Percentiles rank a stretch among this genome's conserved stretches.
Conservation (phyloP, 2,113 vertebrate species). For the Xerus inauris region DNA sequence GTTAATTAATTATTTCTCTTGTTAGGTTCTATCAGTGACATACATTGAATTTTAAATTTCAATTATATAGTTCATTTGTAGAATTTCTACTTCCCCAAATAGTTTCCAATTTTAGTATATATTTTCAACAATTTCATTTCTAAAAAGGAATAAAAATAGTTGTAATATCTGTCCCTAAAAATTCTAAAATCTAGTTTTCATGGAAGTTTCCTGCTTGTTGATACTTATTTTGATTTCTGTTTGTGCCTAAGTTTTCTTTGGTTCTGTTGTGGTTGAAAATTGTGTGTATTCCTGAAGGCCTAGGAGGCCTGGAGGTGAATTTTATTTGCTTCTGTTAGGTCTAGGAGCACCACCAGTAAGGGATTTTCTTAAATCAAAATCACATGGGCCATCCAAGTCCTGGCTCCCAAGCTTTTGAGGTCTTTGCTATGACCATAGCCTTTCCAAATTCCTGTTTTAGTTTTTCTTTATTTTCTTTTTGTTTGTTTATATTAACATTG, state of each 20-base stretch:
- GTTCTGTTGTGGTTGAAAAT: not conserved
- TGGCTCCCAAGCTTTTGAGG: not conserved
- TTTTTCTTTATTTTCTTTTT: not conserved
- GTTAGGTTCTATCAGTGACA: not conserved
- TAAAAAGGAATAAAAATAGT: not conserved
- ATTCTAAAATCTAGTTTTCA: not conserved
- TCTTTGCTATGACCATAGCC: not conserved
- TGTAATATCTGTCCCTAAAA: not conserved
- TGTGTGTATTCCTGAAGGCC: not conserved
- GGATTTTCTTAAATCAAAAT: constrained; percentile 5
- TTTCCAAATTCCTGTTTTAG: not conserved
- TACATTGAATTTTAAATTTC: not conserved
- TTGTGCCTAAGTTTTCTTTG: not conserved
- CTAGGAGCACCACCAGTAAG: not conserved
- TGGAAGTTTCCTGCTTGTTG: not conserved
- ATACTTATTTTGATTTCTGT: not conserved
- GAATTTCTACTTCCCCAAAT: not conserved
- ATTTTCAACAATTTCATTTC: constrained; percentile 24
- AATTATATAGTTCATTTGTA: not conserved
- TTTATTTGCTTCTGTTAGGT: not conserved
- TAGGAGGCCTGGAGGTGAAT: not conserved
- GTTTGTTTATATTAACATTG: not conserved
- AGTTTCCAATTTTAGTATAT: not conserved
- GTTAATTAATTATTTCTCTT: constrained; percentile 37
- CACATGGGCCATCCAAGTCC: not conserved